phyloP scores from a whole-genome alignment of 2,113 vertebrate species.

The Prunella fulvescens region DNA sequence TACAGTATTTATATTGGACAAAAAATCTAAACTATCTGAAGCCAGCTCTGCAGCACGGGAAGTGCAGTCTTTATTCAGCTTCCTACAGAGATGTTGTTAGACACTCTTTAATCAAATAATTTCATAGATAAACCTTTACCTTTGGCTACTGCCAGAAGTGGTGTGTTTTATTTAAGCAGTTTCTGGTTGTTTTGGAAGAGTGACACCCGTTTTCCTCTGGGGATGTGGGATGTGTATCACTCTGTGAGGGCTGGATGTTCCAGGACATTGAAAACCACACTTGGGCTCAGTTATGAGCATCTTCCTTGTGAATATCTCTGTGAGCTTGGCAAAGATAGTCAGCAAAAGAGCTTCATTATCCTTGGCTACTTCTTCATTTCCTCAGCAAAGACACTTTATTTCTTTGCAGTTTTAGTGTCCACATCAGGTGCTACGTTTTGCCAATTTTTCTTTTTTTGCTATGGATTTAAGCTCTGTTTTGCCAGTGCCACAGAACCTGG shows the following conservation, averaged over 20 bases:
- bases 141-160: neutral
- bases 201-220: neutral
- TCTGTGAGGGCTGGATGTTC: neutral
- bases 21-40: conserved; percentile 37
- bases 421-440: neutral
- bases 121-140: conserved; percentile 32
- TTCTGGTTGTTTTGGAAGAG: conserved; percentile 4
- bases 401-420: neutral
- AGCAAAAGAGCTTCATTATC: neutral
- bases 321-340: neutral
- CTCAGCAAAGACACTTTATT: neutral
- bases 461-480: neutral
- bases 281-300: neutral
- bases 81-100: conserved; percentile 73
- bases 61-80: conserved; percentile 68
- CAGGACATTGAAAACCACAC: neutral
- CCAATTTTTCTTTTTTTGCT: neutral
- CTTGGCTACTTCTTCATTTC: neutral
- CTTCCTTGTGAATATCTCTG: neutral
- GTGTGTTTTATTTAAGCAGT: conserved; percentile 4
- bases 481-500: neutral
- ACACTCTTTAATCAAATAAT: conserved; percentile 40
- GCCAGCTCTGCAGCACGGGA: conserved; percentile 70
- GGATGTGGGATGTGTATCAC: neutral
- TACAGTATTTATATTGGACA: conserved; percentile 81